Conservation (phyloP, 2,113 vertebrate genomes). For the Erythrolamprus reginae region DNA sequence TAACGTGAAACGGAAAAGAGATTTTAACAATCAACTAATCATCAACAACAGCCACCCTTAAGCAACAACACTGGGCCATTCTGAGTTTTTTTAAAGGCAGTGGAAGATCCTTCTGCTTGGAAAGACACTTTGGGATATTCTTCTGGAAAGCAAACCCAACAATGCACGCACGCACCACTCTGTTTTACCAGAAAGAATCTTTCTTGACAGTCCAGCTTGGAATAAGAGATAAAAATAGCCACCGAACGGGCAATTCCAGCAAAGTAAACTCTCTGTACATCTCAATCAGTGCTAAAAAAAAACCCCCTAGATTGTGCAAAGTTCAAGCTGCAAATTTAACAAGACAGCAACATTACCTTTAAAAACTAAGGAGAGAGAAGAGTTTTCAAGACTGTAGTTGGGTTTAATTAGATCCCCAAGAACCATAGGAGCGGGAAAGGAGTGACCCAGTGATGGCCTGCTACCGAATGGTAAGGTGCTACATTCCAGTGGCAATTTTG, state of each 20-base stretch:
- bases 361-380: neutral
- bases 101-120: neutral
- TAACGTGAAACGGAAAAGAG: neutral
- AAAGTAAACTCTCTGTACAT: neutral
- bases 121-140: neutral
- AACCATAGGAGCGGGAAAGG: neutral
- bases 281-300: neutral
- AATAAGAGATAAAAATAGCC: slow-evolving; percentile 14
- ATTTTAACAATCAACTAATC: neutral
- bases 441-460: no score
- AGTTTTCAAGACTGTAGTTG: neutral
- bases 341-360: neutral
- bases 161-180: neutral
- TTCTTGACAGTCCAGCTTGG: neutral
- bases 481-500: no score
- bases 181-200: neutral
- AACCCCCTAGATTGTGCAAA: neutral
- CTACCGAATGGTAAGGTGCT: no score
- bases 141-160: neutral
- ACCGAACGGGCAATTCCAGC: neutral
- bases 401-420: neutral
- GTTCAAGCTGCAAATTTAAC: neutral
- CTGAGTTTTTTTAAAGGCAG: neutral
- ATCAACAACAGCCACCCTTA: neutral
- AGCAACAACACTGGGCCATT: neutral